A percentile compares a stretch with the other conserved stretches of the same genome.
phyloP scores from a whole-genome alignment of 2,113 vertebrate genomes.

The Callipepla squamata region DNA sequence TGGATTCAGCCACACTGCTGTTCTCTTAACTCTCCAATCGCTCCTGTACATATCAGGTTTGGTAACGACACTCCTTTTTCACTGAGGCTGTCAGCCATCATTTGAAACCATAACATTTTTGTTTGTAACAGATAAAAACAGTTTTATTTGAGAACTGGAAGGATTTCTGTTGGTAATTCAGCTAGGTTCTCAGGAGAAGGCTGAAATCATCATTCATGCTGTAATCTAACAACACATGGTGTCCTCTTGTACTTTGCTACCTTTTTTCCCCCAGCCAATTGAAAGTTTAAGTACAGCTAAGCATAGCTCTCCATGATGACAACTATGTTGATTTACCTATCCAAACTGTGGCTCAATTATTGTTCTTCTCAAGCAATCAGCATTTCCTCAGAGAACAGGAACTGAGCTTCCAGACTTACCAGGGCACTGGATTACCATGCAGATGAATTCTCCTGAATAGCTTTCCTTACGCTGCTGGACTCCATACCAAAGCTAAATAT shows the following conservation, averaged over 20 bases:
- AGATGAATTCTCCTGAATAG: neutral
- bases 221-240: neutral
- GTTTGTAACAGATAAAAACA: neutral
- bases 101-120: neutral
- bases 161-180: neutral
- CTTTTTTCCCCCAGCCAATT: neutral
- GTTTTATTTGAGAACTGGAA: neutral
- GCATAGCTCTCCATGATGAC: neutral
- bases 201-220: neutral
- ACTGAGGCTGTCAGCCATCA: neutral
- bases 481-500: neutral
- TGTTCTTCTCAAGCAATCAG: neutral
- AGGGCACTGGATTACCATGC: neutral
- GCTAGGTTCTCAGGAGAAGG: neutral
- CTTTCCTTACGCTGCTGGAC: neutral
- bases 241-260: neutral
- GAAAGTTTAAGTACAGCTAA: constrained; percentile 13
- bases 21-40: constrained; percentile 1
- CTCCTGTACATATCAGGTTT: neutral
- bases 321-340: neutral
- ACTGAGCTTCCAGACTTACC: neutral
- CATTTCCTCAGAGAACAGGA: neutral
- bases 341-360: neutral
- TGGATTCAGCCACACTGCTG: neutral
- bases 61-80: neutral